Percentiles rank a stretch among this genome's conserved stretches.
Evolutionary conservation across 1,140 invertebrate genomes (phyloP).

Genomic region (Globodera rostochiensis): DNA sequence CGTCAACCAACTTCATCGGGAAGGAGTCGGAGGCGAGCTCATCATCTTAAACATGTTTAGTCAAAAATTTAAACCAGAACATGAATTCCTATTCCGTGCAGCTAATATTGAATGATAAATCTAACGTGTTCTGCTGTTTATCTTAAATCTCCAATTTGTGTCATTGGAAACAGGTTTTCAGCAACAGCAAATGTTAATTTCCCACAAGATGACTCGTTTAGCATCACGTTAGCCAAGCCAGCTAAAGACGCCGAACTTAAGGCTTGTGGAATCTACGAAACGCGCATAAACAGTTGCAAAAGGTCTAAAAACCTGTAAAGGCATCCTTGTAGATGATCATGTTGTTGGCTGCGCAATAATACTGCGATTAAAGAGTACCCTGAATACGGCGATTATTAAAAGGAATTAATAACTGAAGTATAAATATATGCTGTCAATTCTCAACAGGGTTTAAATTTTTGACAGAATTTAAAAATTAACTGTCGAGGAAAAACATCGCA

Average conservation of each 20-base stretch:
- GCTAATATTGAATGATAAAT: neutral
- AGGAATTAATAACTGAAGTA: conserved; percentile 22
- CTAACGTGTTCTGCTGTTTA: conserved; percentile 2
- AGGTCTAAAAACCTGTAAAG: conserved; percentile 78
- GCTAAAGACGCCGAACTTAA: conserved; percentile 48
- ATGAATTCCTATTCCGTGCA: neutral
- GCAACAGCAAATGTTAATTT: conserved; percentile 16
- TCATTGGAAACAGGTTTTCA: conserved; percentile 20
- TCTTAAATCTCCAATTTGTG: conserved; percentile 9
- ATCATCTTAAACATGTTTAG: conserved; percentile 72
- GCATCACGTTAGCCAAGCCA: conserved; percentile 17
- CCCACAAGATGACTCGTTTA: conserved; percentile 53
- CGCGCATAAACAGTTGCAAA: neutral
- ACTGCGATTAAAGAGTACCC: neutral
- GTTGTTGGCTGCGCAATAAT: conserved; percentile 67
- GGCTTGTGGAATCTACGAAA: conserved; percentile 33
- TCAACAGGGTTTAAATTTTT: conserved; percentile 1
- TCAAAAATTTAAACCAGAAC: neutral
- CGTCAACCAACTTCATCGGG: conserved; percentile 87
- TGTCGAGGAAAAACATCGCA: conserved; percentile 13
- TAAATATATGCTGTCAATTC: conserved; percentile 24
- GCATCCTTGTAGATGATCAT: conserved; percentile 95
- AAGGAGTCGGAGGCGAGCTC: conserved; percentile 98
- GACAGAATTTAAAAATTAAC: conserved; percentile 18
- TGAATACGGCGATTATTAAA: conserved; percentile 1